phyloP scores from a whole-genome alignment of 2,888 invertebrate species.

The Pyrrhia umbra region DNA sequence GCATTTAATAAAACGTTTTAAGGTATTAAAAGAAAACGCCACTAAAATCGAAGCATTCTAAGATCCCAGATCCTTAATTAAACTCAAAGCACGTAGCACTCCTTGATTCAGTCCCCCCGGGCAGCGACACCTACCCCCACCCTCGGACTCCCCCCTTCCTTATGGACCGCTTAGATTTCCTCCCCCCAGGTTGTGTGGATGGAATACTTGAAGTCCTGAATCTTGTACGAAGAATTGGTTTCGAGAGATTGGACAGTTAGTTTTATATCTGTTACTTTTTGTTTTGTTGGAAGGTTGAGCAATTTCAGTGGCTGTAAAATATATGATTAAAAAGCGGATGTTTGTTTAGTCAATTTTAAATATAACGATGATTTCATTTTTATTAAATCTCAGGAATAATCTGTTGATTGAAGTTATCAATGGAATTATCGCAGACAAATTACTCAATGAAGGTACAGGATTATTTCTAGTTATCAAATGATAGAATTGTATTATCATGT shows the following conservation, averaged over 20 bases:
- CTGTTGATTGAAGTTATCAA: slow-evolving; percentile 9
- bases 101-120: slow-evolving; percentile 89
- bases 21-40: slow-evolving; percentile 85
- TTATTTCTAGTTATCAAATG: too few relatives aligned
- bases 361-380: background rate
- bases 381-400: slow-evolving; percentile 10
- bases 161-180: slow-evolving; percentile 90
- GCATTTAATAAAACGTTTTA: slow-evolving; percentile 66
- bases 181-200: slow-evolving; percentile 87
- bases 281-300: slow-evolving; percentile 43
- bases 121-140: slow-evolving; percentile 71
- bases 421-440: slow-evolving; percentile 14
- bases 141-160: slow-evolving; percentile 78
- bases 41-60: slow-evolving; percentile 88
- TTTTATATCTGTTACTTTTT: slow-evolving; percentile 76
- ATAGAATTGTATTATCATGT: background rate
- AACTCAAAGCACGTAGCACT: slow-evolving; percentile 88
- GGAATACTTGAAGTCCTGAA: slow-evolving; percentile 88
- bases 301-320: background rate
- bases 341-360: background rate
- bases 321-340: background rate
- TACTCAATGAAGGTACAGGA: slow-evolving; percentile 4
- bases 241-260: slow-evolving; percentile 85
- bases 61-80: slow-evolving; percentile 88
- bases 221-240: slow-evolving; percentile 88